A percentile compares a stretch with the other conserved stretches of the same genome.
These are phyloP conservation scores for Shargacucullia verbasci DNA, from an alignment of 2,888 invertebrate species.

Conservation along the genomic window DNA sequence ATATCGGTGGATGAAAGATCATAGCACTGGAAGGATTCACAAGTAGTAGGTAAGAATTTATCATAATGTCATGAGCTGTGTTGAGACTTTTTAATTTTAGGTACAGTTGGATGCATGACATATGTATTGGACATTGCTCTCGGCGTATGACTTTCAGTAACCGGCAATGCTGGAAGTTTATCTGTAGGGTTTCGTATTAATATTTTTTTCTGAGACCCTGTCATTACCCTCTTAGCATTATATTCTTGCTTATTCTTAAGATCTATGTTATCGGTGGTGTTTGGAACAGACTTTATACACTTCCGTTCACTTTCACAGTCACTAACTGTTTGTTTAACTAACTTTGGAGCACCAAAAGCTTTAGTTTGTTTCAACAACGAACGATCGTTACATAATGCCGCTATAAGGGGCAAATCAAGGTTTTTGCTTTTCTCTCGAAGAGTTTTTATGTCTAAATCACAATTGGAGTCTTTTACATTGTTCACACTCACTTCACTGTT, in stretches of 20 bases:
- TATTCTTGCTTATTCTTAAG: conserved; percentile 82
- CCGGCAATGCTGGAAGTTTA: conserved; percentile 91
- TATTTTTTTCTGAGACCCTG: conserved; percentile 88
- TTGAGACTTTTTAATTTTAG: conserved; percentile 82
- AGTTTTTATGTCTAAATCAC: conserved; percentile 93
- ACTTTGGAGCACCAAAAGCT: conserved; percentile 94
- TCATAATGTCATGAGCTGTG: conserved; percentile 80
- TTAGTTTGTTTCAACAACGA: conserved; percentile 96
- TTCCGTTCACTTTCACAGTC: conserved; percentile 84
- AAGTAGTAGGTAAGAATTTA: conserved; percentile 64
- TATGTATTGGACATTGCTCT: conserved; percentile 92
- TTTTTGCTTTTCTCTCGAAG: conserved; percentile 96
- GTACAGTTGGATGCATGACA: conserved; percentile 87
- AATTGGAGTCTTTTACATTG: conserved; percentile 82
- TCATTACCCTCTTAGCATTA: conserved; percentile 91
- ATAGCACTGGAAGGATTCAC: conserved; percentile 88
- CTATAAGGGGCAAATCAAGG: conserved; percentile 96
- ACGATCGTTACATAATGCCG: conserved; percentile 97
- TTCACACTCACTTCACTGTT: conserved; percentile 72
- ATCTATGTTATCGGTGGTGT: conserved; percentile 84
- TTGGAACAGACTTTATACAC: conserved; percentile 80
- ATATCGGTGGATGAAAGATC: conserved; percentile 78
- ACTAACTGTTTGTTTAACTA: conserved; percentile 77
- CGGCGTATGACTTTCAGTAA: conserved; percentile 86
- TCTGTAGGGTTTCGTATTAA: conserved; percentile 92